These are phyloP conservation scores for Tethea ocularis DNA, from an alignment of 2,888 invertebrate species.

Conservation along the genomic window DNA sequence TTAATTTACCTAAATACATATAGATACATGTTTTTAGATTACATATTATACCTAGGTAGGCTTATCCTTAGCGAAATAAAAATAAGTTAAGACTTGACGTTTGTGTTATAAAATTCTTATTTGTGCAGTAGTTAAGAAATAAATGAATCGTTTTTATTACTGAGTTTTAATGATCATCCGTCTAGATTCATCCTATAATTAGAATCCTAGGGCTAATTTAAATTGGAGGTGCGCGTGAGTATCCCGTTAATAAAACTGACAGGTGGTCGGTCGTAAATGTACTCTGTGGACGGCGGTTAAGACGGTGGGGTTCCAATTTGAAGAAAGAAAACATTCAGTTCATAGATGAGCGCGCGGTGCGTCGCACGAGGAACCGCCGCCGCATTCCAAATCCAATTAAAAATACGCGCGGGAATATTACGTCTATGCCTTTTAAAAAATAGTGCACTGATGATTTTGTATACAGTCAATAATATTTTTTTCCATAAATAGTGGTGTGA, in stretches of 20 bases:
- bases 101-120: constrained; percentile 28
- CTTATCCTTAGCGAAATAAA: constrained; percentile 24
- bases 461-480: constrained; percentile 36
- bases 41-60: constrained; percentile 19
- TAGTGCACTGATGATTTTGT: constrained; percentile 43
- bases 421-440: constrained; percentile 44
- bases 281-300: constrained; percentile 5
- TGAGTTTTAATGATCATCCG: constrained; percentile 13
- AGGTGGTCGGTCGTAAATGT: constrained; percentile 5
- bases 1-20: neutral
- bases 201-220: constrained; percentile 8
- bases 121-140: constrained; percentile 34
- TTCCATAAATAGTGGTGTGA: constrained; percentile 39
- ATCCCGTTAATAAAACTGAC: constrained; percentile 12
- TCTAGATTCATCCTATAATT: constrained; percentile 2
- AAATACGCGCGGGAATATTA: constrained; percentile 51
- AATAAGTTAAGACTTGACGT: constrained; percentile 24
- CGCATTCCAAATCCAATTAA: constrained; percentile 34
- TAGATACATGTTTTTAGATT: constrained; percentile 3
- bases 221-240: constrained; percentile 11
- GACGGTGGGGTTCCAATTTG: constrained; percentile 30
- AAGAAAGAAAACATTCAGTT: constrained; percentile 65
- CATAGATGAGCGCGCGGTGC: constrained; percentile 58
- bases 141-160: constrained; percentile 29
- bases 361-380: constrained; percentile 48